Evolutionary conservation across 2,113 vertebrate species (phyloP).

Genomic region (Caretta caretta): DNA sequence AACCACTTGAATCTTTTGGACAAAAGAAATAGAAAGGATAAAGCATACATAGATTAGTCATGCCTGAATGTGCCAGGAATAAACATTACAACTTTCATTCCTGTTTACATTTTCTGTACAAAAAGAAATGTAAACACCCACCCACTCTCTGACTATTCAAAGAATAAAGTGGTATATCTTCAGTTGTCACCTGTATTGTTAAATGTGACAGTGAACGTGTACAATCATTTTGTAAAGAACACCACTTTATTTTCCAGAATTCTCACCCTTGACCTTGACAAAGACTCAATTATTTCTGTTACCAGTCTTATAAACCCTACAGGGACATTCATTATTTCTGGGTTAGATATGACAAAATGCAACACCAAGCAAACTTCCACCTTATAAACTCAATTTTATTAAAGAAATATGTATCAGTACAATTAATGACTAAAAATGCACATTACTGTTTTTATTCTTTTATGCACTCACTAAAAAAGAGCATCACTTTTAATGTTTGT

Average conservation of each 20-base stretch:
- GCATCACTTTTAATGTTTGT: background rate
- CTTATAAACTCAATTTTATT: constrained; percentile 12
- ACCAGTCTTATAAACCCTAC: background rate
- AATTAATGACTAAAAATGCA: background rate
- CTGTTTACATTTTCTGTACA: background rate
- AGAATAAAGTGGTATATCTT: background rate
- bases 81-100: background rate
- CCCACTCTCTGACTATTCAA: background rate
- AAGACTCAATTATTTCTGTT: background rate
- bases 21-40: background rate
- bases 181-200: background rate
- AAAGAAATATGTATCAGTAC: constrained; percentile 13
- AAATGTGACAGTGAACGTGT: background rate
- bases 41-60: background rate
- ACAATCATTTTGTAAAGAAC: background rate
- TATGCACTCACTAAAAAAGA: background rate
- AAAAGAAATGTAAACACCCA: background rate
- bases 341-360: constrained; percentile 20
- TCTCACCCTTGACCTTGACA: background rate
- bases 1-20: constrained; percentile 11
- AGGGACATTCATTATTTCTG: background rate
- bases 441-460: background rate
- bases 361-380: background rate
- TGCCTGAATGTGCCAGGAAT: background rate
- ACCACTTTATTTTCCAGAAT: constrained; percentile 18